Conservation (phyloP, 2,113 vertebrate genomes). For the Anser cygnoides region DNA sequence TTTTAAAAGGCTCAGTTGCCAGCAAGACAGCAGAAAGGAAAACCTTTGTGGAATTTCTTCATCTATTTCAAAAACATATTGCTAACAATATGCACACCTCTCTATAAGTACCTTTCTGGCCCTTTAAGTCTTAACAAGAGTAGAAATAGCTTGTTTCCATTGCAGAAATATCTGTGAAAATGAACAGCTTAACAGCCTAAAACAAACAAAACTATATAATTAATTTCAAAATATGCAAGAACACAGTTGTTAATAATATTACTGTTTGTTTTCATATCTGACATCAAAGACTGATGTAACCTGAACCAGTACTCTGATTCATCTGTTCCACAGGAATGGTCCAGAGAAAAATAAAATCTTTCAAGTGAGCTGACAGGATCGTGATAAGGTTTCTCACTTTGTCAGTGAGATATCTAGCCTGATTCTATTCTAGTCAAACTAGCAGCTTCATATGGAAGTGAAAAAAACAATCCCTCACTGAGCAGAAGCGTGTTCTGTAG, state of each 20-base stretch:
- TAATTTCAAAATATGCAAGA: background rate
- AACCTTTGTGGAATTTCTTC: background rate
- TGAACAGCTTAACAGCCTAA: background rate
- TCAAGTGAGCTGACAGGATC: background rate
- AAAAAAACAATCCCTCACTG: background rate
- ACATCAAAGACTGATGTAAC: background rate
- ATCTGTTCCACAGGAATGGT: background rate
- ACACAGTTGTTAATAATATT: background rate
- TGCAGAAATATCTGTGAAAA: background rate
- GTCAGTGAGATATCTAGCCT: background rate
- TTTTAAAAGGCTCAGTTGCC: slow-evolving; percentile 8
- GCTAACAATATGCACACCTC: background rate
- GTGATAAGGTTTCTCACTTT: background rate
- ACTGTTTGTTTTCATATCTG: background rate
- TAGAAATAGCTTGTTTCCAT: background rate
- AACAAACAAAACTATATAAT: background rate
- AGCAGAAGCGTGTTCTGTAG: background rate
- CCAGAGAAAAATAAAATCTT: background rate
- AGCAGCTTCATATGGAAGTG: background rate
- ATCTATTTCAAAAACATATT: background rate
- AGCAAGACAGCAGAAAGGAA: background rate
- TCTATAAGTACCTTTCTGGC: background rate
- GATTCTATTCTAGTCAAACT: background rate
- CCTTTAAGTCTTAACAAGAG: background rate
- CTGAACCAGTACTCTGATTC: background rate